phyloP scores from a whole-genome alignment of 2,113 vertebrate genomes.

The Sclerurus mexicanus region DNA sequence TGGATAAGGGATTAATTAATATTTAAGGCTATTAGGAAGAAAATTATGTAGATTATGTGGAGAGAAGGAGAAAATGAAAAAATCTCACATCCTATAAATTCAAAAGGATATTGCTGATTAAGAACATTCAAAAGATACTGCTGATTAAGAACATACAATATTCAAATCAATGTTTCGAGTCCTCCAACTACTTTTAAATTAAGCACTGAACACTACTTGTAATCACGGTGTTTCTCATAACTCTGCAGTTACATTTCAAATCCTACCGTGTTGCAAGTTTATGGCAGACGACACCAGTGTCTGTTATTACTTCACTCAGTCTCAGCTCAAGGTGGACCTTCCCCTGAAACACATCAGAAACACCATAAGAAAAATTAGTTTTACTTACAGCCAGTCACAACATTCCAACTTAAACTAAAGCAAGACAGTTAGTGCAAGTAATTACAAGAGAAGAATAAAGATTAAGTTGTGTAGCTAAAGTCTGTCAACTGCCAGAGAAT shows the following conservation, averaged over 20 bases:
- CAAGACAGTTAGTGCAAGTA: not conserved
- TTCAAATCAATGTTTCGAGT: not conserved
- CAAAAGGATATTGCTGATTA: not conserved
- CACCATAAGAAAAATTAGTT: not conserved
- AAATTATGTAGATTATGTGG: not conserved
- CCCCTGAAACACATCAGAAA: constrained; percentile 79
- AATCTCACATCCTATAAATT: not conserved
- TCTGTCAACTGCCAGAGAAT: not conserved
- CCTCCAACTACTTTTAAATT: not conserved
- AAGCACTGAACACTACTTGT: not conserved
- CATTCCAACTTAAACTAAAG: not conserved
- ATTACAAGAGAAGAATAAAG: not conserved
- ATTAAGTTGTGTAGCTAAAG: not conserved
- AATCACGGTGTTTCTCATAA: not conserved
- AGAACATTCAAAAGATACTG: not conserved
- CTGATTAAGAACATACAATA: not conserved
- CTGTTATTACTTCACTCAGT: constrained; percentile 96
- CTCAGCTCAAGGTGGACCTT: constrained; percentile 96
- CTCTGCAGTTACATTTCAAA: not conserved
- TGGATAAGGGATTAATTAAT: not conserved
- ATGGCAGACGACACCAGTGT: constrained; percentile 90
- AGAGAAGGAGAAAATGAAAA: not conserved
- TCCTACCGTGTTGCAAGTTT: constrained; percentile 93
- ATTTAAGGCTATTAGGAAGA: not conserved
- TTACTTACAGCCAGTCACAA: not conserved